Evolutionary conservation across 2,888 invertebrate genomes (phyloP).

Genomic region (Dioctria linearis): DNA sequence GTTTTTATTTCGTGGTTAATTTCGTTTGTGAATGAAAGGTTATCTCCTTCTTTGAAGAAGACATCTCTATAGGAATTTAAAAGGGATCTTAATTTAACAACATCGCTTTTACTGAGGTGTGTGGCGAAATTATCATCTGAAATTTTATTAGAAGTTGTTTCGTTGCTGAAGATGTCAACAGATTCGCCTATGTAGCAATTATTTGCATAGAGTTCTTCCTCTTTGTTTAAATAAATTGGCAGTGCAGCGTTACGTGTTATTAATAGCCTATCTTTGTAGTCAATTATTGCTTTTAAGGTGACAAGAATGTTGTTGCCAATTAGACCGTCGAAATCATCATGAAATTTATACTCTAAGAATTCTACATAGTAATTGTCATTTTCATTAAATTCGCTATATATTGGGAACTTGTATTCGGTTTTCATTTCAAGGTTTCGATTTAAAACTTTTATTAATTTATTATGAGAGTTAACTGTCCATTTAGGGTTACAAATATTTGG

Average conservation of each 20-base stretch:
- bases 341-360: conserved; percentile 8
- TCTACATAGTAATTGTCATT: conserved; percentile 1
- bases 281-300: background rate
- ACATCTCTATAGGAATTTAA: conserved; percentile 9
- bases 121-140: conserved; percentile 10
- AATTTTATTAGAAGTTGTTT: background rate
- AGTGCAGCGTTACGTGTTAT: background rate
- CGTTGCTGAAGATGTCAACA: background rate
- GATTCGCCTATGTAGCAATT: background rate
- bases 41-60: conserved; percentile 42
- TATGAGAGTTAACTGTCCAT: conserved; percentile 12
- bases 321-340: background rate
- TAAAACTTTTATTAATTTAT: background rate
- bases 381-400: background rate
- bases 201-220: background rate
- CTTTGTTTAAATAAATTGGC: background rate
- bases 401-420: background rate
- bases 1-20: conserved; percentile 50
- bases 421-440: background rate
- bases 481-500: conserved; percentile 13
- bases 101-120: background rate
- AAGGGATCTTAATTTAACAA: conserved; percentile 10
- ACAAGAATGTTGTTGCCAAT: background rate
- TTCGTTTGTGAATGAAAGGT: conserved; percentile 34
- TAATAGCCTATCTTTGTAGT: conserved; percentile 54